Percentiles rank a stretch among this genome's conserved stretches.
These are phyloP conservation scores for Drosophila bunnanda DNA, from an alignment of 2,888 invertebrate genomes.

Conservation along the genomic window DNA sequence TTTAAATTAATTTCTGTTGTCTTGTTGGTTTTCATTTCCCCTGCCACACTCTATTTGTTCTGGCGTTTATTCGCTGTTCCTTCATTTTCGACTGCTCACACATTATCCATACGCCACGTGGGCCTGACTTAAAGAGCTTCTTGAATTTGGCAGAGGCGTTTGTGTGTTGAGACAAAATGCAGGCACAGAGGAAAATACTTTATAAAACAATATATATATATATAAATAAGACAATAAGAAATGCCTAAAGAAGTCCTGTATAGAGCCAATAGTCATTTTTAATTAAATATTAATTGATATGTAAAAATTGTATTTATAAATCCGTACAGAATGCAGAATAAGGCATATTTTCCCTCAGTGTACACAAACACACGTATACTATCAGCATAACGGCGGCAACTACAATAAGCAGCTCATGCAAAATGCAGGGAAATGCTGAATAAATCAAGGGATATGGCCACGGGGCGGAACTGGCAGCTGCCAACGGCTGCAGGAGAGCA, in stretches of 20 bases:
- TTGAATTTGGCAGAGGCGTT: slow-evolving; percentile 3
- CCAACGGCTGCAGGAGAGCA: slow-evolving; percentile 15
- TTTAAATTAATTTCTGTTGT: slow-evolving; percentile 68
- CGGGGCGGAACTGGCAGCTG: slow-evolving; percentile 8
- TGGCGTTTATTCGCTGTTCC: slow-evolving; percentile 2
- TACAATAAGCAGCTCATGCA: slow-evolving; percentile 53
- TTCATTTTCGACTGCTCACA: slow-evolving; percentile 13
- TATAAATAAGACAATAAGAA: too few species aligned
- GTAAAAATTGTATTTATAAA: not conserved
- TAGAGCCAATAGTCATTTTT: fast-evolving
- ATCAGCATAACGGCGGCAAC: slow-evolving; percentile 23
- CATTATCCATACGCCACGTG: slow-evolving; percentile 52
- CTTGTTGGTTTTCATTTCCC: slow-evolving; percentile 41
- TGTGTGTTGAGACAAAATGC: not conserved
- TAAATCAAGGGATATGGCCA: slow-evolving; percentile 37
- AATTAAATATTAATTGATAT: not conserved
- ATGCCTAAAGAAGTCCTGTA: too few species aligned
- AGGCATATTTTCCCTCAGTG: not conserved
- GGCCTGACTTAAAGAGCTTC: slow-evolving; percentile 32
- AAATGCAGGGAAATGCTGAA: slow-evolving; percentile 57
- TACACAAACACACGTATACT: not conserved
- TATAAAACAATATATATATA: too few species aligned
- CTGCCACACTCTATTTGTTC: slow-evolving; percentile 10
- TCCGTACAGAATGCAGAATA: not conserved
- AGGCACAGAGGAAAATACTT: not conserved